These are phyloP conservation scores for Patella depressa DNA, from an alignment of 2,888 invertebrate species.

Conservation along the genomic window DNA sequence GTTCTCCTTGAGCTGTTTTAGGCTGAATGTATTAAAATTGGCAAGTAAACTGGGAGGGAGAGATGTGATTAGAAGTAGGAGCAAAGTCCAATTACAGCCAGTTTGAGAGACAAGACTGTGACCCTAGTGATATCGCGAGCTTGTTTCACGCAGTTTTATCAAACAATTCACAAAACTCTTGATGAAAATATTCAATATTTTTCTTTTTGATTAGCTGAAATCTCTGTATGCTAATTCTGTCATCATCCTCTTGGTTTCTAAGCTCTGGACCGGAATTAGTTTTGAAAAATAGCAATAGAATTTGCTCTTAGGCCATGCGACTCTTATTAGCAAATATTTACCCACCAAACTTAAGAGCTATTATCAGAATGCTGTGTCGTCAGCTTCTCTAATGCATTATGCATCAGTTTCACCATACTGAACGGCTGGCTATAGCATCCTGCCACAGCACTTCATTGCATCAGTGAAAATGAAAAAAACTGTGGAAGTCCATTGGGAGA, in stretches of 20 bases:
- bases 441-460: slow-evolving; percentile 21
- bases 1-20: slow-evolving; percentile 1
- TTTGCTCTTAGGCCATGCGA: slow-evolving; percentile 16
- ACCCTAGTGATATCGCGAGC: not conserved
- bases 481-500: slow-evolving; percentile 19
- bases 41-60: not conserved
- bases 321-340: slow-evolving; percentile 22
- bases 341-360: slow-evolving; percentile 22
- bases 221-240: slow-evolving; percentile 23
- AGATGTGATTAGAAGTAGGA: too few relatives aligned
- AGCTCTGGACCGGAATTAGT: slow-evolving; percentile 9
- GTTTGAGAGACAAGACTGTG: slow-evolving; percentile 14
- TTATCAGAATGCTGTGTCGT: slow-evolving; percentile 20
- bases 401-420: slow-evolving; percentile 18
- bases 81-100: slow-evolving; percentile 15
- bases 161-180: slow-evolving; percentile 2
- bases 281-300: slow-evolving; percentile 26
- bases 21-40: not conserved
- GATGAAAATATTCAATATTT: slow-evolving; percentile 22
- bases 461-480: slow-evolving; percentile 16
- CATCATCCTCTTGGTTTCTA: slow-evolving; percentile 8
- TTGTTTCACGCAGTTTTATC: not conserved
- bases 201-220: slow-evolving; percentile 23
- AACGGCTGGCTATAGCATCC: slow-evolving; percentile 7
- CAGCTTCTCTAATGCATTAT: slow-evolving; percentile 20